Percentiles rank a stretch among this genome's conserved stretches.
Conservation (phyloP, 2,888 invertebrate species). For the Aphelenchoides bicaudatus region DNA sequence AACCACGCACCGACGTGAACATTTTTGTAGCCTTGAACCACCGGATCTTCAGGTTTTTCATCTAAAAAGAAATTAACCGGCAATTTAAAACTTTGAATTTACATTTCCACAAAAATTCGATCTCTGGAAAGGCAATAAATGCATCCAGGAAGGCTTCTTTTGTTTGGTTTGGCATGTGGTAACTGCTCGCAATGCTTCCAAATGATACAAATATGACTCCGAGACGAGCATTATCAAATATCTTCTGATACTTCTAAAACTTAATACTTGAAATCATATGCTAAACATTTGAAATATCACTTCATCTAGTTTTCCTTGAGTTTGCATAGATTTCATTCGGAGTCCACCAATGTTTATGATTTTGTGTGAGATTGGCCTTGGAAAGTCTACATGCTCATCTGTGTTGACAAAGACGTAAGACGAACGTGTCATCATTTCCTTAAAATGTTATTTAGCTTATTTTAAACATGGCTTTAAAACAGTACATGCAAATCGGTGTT, state of each 20-base stretch:
- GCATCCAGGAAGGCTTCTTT: conserved; percentile 18
- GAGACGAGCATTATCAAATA: not conserved
- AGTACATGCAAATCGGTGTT: too few species aligned
- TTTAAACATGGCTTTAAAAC: too few species aligned
- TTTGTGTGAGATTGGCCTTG: conserved; percentile 19
- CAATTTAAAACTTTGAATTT: too few species aligned
- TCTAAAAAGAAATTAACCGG: too few species aligned
- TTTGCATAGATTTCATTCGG: not conserved
- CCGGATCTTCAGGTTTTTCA: conserved; percentile 26
- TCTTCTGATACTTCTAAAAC: too few species aligned
- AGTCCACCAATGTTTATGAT: conserved; percentile 21
- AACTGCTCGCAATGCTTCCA: conserved; percentile 22
- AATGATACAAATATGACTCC: conserved; percentile 20
- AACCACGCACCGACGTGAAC: conserved; percentile 24
- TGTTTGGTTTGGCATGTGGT: not conserved
- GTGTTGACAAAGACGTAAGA: conserved; percentile 20
- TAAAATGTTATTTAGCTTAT: too few species aligned
- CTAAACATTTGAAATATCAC: too few species aligned
- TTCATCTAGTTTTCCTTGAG: not conserved
- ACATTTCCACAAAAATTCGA: too few species aligned
- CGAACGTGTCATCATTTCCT: too few species aligned
- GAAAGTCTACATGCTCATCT: conserved; percentile 24
- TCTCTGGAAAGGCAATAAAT: conserved; percentile 29
- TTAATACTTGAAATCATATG: too few species aligned
- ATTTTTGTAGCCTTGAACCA: conserved; percentile 14